Base-by-base conservation (phyloP, 1,140 invertebrate genomes). In the Microplitis demolitor region DNA sequence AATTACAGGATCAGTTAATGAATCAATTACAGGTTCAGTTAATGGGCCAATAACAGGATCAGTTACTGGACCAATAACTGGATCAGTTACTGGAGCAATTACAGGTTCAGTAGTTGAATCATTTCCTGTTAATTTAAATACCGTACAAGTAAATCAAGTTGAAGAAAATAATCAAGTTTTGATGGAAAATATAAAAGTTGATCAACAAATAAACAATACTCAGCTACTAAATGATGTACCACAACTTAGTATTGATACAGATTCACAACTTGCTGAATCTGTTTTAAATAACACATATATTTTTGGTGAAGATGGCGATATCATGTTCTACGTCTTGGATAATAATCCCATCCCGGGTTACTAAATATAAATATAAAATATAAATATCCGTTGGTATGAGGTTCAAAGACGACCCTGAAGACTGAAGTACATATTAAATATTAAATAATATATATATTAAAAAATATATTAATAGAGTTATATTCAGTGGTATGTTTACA, bases 281-380 rank as follows among this genome's bases (percentile, higher is more conserved):
- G 74, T 75, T 4, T 45, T 77, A 9, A 56, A 66, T 16, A 73
- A 75, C 64, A 69, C 74, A 5, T 75, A 72, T 50, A 77, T 77
- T 13, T 75, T 77, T 66, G 76, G 66, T 6, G 76, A 77, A 51
- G 69, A 64, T 39, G 76, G 74, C 4, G 66, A 75, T 69, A 74
- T 75, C 37, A 75, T 77, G 72, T 74, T 75, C 34, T 77, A 77
- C 50, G 73, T 77, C n/a, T 39, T 77, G 5, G 76, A 75, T 54
- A 74, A 72, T 68, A 50, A 34, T 50, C 4, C 62, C 13, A 33
- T 35, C 3, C 31, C n/a, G 2, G 53, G 24, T 6, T 56, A 3
- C 5, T 56, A 13, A 56, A 16, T 9, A 4, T 13, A 56, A 13
- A 16, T 14, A 6, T 56, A 5, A 16, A 56, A 56, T 24, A 24